Base-by-base conservation (phyloP, 2,113 vertebrate genomes). In the Actinemys pallida region DNA sequence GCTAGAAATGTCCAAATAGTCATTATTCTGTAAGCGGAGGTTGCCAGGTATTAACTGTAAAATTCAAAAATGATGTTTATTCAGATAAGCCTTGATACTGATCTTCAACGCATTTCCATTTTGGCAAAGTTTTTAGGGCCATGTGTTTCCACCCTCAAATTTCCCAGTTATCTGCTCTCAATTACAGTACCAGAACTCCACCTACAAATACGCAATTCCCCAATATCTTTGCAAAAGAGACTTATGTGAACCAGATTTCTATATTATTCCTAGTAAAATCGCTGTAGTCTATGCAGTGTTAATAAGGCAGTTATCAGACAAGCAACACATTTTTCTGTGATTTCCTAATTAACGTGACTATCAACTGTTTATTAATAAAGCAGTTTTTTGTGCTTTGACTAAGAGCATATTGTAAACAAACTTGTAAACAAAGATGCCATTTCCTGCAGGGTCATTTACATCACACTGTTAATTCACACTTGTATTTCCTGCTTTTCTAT, bases 271-370 rank as follows among this genome's bases (percentile, higher is more conserved):
- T 53, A 79, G 54, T 8, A 96, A 96, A 94, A 95, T 88, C 10
- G 91, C 62, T 95, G 56, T 14, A 88, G 59, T 20, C 90, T 97
- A 81, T 16, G 52, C 87, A 96, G 90, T 91, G 92, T 91, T 97
- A 98, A 86, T 96, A 93, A 96, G 91, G 94, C 97, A 98, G 96
- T 97, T 97, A 95, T 90, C 89, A 90, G 22, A 27, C 83, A 96
- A 96, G 81, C 22, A 1, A 83, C 56, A 81, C 12, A 35, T 78
- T 82, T 94, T 86, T 84, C 91, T 87, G 56, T n/a, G 78, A 94
- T 96, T 98, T 97, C 75, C 93, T 93, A 97, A 96, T 98, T 96
- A 97, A 96, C 54, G 62, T 81, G 85, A 90, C 42, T 87, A 94
- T 96, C 89, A 96, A 95, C 93, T 94, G 92, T 83, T 97, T 96